Evolutionary conservation across 2,113 vertebrate species (phyloP).

Genomic region (Aegithalos caudatus): DNA sequence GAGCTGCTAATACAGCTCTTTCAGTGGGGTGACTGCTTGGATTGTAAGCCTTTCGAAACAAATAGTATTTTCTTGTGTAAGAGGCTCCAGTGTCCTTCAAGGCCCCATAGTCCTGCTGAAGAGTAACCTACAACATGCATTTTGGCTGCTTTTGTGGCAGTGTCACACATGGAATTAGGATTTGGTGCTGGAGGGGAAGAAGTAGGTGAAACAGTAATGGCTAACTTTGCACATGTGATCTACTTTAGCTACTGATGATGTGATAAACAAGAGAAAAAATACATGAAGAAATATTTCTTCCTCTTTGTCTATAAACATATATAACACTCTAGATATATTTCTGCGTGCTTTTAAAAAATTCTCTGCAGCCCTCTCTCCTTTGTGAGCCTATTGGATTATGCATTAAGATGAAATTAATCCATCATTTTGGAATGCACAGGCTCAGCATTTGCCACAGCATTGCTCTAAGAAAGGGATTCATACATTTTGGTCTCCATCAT

Average conservation of each 20-base stretch:
- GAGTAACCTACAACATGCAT: neutral
- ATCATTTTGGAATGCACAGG: neutral
- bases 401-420: constrained; percentile 5
- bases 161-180: neutral
- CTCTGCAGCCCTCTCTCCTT: neutral
- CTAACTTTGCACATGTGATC: neutral
- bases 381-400: neutral
- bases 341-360: neutral
- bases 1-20: neutral
- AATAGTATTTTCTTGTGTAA: neutral
- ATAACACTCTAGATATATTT: neutral
- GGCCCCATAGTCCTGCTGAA: neutral
- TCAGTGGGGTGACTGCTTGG: neutral
- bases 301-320: neutral
- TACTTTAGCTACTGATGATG: neutral
- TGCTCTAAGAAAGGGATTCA: neutral
- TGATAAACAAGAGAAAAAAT: neutral
- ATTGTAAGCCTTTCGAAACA: neutral
- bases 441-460: neutral
- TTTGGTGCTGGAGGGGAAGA: neutral
- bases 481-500: neutral
- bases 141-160: neutral
- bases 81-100: neutral
- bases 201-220: neutral
- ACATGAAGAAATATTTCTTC: neutral